Conservation (phyloP, 1,140 invertebrate genomes). For the Aphidius gifuensis region DNA sequence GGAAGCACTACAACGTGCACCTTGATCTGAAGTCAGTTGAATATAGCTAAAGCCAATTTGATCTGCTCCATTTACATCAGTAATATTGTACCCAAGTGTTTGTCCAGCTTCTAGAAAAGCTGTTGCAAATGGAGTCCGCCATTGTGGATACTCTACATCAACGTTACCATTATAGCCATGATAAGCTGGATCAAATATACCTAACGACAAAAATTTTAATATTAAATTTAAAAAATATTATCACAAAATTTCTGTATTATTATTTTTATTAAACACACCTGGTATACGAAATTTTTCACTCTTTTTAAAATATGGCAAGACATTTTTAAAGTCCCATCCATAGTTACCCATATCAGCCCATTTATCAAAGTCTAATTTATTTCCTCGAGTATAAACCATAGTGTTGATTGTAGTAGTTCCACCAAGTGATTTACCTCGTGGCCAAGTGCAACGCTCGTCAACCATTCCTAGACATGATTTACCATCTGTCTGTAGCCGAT, state of each 20-base stretch:
- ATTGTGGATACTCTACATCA: slow-evolving; percentile 48
- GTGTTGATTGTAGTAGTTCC: slow-evolving; percentile 75
- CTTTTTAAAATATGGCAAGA: slow-evolving; percentile 62
- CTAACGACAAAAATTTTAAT: slow-evolving; percentile 52
- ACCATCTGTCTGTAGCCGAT: slow-evolving; percentile 60
- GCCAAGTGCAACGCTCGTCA: slow-evolving; percentile 45
- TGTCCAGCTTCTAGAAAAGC: slow-evolving; percentile 60
- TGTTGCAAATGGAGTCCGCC: slow-evolving; percentile 46
- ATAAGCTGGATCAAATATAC: slow-evolving; percentile 46
- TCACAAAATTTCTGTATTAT: slow-evolving; percentile 49
- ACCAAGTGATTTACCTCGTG: slow-evolving; percentile 62
- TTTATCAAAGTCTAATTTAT: slow-evolving; percentile 69
- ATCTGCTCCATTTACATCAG: slow-evolving; percentile 58
- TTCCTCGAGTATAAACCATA: slow-evolving; percentile 77
- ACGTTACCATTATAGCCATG: slow-evolving; percentile 52
- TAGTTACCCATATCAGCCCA: slow-evolving; percentile 66
- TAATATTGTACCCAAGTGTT: slow-evolving; percentile 54
- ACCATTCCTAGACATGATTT: slow-evolving; percentile 64
- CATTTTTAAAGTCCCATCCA: slow-evolving; percentile 67
- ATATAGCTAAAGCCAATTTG: slow-evolving; percentile 61
- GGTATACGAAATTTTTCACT: slow-evolving; percentile 57
- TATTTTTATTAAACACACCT: slow-evolving; percentile 43
- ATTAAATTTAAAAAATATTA: slow-evolving; percentile 55
- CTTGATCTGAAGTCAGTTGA: slow-evolving; percentile 66
- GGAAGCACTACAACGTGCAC: slow-evolving; percentile 63